Evolutionary conservation across 2,113 vertebrate species (phyloP), one percentile per base, ranked within the genome.

Genomic region (Caloenas nicobarica): DNA sequence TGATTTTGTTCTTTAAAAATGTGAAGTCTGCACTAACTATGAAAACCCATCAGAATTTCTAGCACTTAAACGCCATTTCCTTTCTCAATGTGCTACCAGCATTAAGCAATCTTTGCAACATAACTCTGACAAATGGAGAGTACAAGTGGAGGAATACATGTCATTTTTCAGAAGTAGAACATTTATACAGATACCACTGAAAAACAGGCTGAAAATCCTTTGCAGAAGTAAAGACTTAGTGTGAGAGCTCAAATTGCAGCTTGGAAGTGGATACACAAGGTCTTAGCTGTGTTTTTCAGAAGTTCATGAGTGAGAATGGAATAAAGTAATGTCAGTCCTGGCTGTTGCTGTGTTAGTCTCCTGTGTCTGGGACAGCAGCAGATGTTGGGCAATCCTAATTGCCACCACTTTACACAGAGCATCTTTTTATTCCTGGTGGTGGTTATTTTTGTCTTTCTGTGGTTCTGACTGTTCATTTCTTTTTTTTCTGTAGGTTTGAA

Each of bases 401-500:
- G 69, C 31, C 44, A 29, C 23, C 29, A 5, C 70, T 69, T 92
- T 16, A 25, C 34, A 19, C 22, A 46, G n/a, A 69, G 14, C 6
- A 18, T 69, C 46, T 78, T 65, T 1, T 0, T 51, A 28, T 88
- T 95, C 61, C 51, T 66, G 53, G 7, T 69, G 3, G 1, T 77
- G 88, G 50, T 91, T 60, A 7, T 24, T 54, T 74, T 50, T 87
- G 65, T 34, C 81, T 94, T 90, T 78, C 33, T 81, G 40, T 22
- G 25, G 28, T 93, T 91, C 95, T 98, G 81, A 98, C 68, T 88
- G 54, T 86, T 84, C 38, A 7, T 26, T 91, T 96, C 86, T 95
- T 1, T 73, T 62, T 38, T 94, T 93, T 53, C 72, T 95, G 8
- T 96, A 99, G 99, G 99, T 91, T 96, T 99, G 95, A 99, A 99